Percentiles rank a stretch among this genome's conserved stretches.
Evolutionary conservation across 1,140 invertebrate genomes (phyloP).

Genomic region (Lepidostoma basale): DNA sequence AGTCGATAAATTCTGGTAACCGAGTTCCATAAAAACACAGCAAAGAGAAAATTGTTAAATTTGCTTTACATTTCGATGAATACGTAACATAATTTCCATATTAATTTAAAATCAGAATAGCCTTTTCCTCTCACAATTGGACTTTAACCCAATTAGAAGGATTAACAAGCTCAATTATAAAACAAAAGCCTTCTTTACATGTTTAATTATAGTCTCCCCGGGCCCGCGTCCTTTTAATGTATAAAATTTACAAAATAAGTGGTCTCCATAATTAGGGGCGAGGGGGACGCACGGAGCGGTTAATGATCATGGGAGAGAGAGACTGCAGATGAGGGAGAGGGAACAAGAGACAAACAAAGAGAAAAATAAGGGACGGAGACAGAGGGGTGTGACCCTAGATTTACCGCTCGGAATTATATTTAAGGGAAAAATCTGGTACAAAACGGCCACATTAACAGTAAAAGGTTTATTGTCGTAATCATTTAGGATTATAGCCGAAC

Average conservation of each 20-base stretch:
- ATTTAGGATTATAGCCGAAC: slow-evolving; percentile 23
- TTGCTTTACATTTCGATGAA: not conserved
- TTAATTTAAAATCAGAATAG: not conserved
- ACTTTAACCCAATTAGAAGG: slow-evolving; percentile 31
- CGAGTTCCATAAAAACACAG: no score
- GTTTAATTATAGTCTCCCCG: slow-evolving; percentile 38
- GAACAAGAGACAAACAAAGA: slow-evolving; percentile 2
- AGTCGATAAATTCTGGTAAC: no score
- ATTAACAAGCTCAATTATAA: slow-evolving; percentile 46
- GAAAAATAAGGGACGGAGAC: slow-evolving; percentile 3
- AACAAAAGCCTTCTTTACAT: slow-evolving; percentile 44
- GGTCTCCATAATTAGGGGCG: slow-evolving; percentile 38
- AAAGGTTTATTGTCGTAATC: slow-evolving; percentile 32
- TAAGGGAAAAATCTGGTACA: slow-evolving; percentile 31
- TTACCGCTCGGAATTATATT: slow-evolving; percentile 22
- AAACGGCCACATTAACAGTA: slow-evolving; percentile 20
- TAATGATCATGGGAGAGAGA: slow-evolving; percentile 1
- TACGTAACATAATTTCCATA: not conserved
- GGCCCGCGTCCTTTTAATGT: slow-evolving; percentile 40
- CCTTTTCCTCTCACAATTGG: not conserved
- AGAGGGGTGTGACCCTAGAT: slow-evolving; percentile 18
- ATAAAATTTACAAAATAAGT: slow-evolving; percentile 46
- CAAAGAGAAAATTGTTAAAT: no score
- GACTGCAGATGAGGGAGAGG: not conserved
- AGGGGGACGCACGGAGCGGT: slow-evolving; percentile 3